Conservation (phyloP, 2,888 invertebrate genomes). For the Icerya purchasi region DNA sequence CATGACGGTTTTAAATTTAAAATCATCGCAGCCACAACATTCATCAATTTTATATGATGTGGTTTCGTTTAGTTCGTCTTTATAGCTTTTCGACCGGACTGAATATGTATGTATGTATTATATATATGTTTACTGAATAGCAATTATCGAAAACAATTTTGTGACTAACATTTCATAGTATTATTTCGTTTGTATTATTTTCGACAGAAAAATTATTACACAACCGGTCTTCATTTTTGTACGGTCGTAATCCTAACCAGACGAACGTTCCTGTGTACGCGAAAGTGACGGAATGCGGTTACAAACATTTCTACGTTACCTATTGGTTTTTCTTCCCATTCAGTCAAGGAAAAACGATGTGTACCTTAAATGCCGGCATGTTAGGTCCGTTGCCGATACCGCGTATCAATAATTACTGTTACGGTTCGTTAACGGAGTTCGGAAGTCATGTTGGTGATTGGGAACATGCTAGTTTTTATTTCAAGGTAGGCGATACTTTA, state of each 20-base stretch:
- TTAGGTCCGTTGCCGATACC: conserved; percentile 38
- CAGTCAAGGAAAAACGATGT: conserved; percentile 37
- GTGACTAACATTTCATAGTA: too few relatives aligned
- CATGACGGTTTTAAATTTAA: too few relatives aligned
- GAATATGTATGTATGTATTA: too few relatives aligned
- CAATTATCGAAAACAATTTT: too few relatives aligned
- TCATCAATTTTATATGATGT: too few relatives aligned
- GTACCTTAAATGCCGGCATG: conserved; percentile 28
- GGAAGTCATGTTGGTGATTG: conserved; percentile 46
- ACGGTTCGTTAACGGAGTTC: conserved; percentile 34
- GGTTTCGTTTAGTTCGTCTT: too few relatives aligned
- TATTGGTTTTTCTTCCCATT: conserved; percentile 51
- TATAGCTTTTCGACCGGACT: too few relatives aligned
- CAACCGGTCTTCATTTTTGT: conserved; percentile 33
- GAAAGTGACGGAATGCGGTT: conserved; percentile 30
- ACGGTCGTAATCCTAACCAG: conserved; percentile 34
- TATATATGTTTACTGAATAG: too few relatives aligned
- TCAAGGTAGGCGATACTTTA: conserved; percentile 28
- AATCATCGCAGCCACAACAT: too few relatives aligned
- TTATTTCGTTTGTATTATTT: too few relatives aligned
- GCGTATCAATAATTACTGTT: conserved; percentile 33
- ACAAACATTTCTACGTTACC: conserved; percentile 33
- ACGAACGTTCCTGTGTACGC: conserved; percentile 37
- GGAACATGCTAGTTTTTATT: conserved; percentile 41
- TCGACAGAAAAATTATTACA: conserved; percentile 25